Percentiles rank a stretch among this genome's conserved stretches.
Conservation (phyloP, 2,113 vertebrate genomes). For the Erpornis zantholeuca region DNA sequence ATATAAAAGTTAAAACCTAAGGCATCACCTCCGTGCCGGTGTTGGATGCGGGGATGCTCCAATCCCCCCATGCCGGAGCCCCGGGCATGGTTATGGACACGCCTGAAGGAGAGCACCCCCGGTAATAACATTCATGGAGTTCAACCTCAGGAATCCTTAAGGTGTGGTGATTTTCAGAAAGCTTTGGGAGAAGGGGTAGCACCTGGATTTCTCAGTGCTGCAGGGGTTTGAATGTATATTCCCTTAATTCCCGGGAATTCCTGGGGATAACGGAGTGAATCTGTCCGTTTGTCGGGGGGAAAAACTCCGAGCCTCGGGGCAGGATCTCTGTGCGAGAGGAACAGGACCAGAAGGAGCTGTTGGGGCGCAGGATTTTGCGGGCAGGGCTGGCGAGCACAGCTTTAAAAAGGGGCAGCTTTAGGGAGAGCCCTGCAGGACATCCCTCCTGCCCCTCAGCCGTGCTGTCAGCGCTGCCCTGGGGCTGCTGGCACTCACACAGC, state of each 20-base stretch:
- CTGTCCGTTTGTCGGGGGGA: background rate
- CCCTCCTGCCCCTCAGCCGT: background rate
- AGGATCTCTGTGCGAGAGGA: background rate
- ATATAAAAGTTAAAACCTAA: too few relatives aligned
- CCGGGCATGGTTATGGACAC: background rate
- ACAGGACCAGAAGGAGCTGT: background rate
- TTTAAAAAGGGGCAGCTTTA: background rate
- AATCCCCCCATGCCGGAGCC: background rate
- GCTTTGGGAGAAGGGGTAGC: background rate
- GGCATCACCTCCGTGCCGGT: background rate
- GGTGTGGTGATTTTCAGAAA: background rate
- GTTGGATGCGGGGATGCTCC: rapidly evolving
- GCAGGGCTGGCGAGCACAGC: background rate
- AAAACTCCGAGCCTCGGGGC: too few relatives aligned
- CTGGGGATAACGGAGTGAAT: too few relatives aligned
- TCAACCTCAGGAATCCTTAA: background rate
- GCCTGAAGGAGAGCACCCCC: background rate
- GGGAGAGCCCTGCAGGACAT: background rate
- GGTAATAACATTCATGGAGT: background rate
- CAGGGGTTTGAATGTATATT: background rate
- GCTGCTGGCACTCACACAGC: rapidly evolving
- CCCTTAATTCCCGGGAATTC: background rate
- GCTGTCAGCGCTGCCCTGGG: background rate
- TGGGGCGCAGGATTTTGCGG: too few relatives aligned
- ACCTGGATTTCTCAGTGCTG: background rate